phyloP scores from a whole-genome alignment of 2,113 vertebrate species.

The Elachura formosa region DNA sequence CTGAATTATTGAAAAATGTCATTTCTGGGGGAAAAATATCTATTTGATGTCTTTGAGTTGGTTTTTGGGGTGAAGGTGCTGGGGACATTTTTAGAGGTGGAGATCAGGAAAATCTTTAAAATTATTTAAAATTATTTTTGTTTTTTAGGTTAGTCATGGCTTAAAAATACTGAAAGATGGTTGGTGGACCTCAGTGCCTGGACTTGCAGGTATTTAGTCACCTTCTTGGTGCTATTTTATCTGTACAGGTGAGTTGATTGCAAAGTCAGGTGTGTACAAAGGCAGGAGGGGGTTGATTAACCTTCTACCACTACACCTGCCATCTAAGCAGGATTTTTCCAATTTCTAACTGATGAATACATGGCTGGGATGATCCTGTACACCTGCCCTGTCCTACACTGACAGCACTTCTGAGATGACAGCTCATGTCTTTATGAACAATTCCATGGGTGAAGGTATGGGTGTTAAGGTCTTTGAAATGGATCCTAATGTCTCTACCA shows the following conservation, averaged over 20 bases:
- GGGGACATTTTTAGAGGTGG: fast-evolving
- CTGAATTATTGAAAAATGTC: neutral
- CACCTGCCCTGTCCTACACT: neutral
- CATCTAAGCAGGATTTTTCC: neutral
- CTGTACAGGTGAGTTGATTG: fast-evolving
- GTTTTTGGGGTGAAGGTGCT: neutral
- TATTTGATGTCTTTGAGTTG: neutral
- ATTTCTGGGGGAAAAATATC: neutral
- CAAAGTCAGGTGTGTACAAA: neutral
- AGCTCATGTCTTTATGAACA: neutral
- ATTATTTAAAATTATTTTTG: neutral
- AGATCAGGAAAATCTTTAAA: neutral
- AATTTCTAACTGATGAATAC: neutral
- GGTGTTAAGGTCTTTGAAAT: neutral
- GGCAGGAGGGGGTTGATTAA: neutral
- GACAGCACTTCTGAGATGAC: neutral
- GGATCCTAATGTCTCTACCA: neutral
- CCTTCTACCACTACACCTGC: neutral
- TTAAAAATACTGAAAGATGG: neutral
- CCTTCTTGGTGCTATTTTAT: neutral
- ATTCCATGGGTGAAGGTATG: neutral
- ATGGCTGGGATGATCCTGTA: neutral
- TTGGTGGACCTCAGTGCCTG: neutral
- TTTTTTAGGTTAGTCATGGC: neutral
- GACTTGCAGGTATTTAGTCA: neutral